Evolutionary conservation across 2,113 vertebrate species (phyloP).

Genomic region (Oryzias celebensis): DNA sequence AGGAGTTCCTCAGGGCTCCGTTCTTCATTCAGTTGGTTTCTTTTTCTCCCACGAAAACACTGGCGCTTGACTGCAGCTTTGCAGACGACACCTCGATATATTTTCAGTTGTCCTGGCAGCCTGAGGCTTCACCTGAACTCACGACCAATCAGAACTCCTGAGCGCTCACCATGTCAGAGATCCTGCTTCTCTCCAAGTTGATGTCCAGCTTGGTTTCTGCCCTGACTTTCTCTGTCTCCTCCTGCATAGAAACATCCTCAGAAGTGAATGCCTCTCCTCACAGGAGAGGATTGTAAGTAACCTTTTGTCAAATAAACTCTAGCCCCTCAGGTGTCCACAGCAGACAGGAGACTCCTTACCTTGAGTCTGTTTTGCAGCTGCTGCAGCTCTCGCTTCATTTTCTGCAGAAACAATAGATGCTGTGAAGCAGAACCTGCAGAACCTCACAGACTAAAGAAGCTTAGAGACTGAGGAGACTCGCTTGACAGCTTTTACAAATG

Average conservation of each 20-base stretch:
- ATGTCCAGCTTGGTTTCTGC: slow-evolving; percentile 92
- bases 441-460: neutral
- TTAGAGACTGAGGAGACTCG: too few relatives aligned
- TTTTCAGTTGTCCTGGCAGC: too few relatives aligned
- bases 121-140: neutral
- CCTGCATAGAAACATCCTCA: slow-evolving; percentile 65
- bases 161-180: slow-evolving; percentile 86
- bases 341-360: slow-evolving; percentile 76
- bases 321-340: neutral
- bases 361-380: slow-evolving; percentile 85
- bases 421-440: neutral
- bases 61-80: too few relatives aligned
- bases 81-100: too few relatives aligned
- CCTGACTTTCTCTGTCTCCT: slow-evolving; percentile 85
- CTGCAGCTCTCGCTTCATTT: slow-evolving; percentile 94
- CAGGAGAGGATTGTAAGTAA: neutral
- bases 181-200: slow-evolving; percentile 91
- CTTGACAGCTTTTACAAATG: too few relatives aligned
- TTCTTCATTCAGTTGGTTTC: too few relatives aligned
- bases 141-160: neutral
- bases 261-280: neutral
- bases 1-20: too few relatives aligned
- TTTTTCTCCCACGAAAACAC: too few relatives aligned
- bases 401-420: slow-evolving; percentile 71
- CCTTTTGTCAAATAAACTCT: neutral